Evolutionary conservation across 2,113 vertebrate genomes (phyloP).

Genomic region (Prietella phreatophila): DNA sequence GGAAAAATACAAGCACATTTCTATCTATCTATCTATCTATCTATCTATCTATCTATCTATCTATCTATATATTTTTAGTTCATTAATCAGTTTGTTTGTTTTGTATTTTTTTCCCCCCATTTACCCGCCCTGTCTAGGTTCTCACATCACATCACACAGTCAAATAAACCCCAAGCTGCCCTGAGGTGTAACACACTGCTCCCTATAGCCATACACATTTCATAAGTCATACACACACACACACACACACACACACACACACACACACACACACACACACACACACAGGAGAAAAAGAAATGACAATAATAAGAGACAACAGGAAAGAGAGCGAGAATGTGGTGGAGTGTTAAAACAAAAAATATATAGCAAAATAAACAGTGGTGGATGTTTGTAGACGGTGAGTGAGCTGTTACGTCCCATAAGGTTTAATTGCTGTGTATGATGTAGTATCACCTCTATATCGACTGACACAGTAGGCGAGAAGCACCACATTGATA

Average conservation of each 20-base stretch:
- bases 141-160: slow-evolving; percentile 48
- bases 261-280: slow-evolving; percentile 18
- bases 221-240: slow-evolving; percentile 38
- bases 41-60: neutral
- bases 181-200: slow-evolving; percentile 23
- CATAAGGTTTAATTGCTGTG: neutral
- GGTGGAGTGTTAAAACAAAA: slow-evolving; percentile 18
- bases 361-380: neutral
- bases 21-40: slow-evolving; percentile 3
- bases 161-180: slow-evolving; percentile 23
- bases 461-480: neutral
- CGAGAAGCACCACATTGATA: slow-evolving; percentile 4
- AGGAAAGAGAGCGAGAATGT: slow-evolving; percentile 34
- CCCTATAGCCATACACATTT: slow-evolving; percentile 51
- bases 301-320: slow-evolving; percentile 41
- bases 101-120: slow-evolving; percentile 52
- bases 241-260: slow-evolving; percentile 38
- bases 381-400: neutral
- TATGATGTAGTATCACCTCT: neutral
- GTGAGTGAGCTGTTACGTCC: neutral
- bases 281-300: slow-evolving; percentile 24
- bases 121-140: slow-evolving; percentile 37
- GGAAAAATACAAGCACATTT: slow-evolving; percentile 71
- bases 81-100: slow-evolving; percentile 38
- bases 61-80: slow-evolving; percentile 24